Conservation (phyloP, 2,113 vertebrate species). For the Apodemus speciosus region DNA sequence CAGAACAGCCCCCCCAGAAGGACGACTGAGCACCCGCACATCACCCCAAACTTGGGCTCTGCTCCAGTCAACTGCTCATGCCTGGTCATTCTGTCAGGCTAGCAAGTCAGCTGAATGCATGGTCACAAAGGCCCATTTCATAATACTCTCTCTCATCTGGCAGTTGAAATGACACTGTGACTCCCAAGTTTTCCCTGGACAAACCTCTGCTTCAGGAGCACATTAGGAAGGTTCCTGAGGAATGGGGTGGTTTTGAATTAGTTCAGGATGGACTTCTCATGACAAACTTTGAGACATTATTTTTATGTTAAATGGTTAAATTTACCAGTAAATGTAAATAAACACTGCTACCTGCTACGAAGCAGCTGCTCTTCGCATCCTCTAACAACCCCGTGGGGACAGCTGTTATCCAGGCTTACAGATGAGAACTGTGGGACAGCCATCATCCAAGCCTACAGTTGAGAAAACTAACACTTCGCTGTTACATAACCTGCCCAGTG, state of each 20-base stretch:
- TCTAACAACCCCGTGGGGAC: background rate
- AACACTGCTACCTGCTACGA: background rate
- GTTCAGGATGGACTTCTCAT: background rate
- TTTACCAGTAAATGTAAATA: background rate
- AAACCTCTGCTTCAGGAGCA: slow-evolving; percentile 25
- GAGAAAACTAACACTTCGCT: background rate
- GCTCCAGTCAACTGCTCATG: background rate
- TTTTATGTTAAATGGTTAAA: slow-evolving; percentile 5
- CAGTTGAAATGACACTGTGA: slow-evolving; percentile 62
- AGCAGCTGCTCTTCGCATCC: background rate
- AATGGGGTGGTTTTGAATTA: background rate
- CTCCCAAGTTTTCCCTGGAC: slow-evolving; percentile 50
- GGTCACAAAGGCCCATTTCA: slow-evolving; percentile 72
- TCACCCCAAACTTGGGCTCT: slow-evolving; percentile 33
- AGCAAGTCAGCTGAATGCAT: slow-evolving; percentile 70
- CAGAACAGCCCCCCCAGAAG: background rate
- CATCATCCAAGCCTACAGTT: background rate
- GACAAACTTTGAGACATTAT: slow-evolving; percentile 20
- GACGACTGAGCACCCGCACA: background rate
- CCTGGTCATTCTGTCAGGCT: slow-evolving; percentile 60
- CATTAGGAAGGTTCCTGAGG: background rate
- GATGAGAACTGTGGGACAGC: background rate
- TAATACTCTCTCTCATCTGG: slow-evolving; percentile 34
- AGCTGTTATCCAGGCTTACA: background rate
- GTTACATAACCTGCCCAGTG: background rate